phyloP scores from a whole-genome alignment of 1,140 invertebrate genomes.

The Eufriesea mexicana region DNA sequence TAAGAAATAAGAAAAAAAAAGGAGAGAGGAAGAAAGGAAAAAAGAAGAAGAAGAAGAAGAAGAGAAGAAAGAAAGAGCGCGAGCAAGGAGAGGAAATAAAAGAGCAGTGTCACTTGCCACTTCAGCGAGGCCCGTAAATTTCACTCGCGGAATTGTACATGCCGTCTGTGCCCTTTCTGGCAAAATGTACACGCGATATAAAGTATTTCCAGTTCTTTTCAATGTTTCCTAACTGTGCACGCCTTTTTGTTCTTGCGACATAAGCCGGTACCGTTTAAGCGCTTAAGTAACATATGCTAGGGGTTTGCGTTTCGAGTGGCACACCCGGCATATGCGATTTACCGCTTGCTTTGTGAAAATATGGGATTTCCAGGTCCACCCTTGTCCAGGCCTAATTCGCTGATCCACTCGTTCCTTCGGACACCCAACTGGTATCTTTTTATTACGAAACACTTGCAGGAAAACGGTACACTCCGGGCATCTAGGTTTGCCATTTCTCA shows the following conservation, averaged over 20 bases:
- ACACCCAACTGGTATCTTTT: too few species aligned
- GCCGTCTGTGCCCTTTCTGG: background rate
- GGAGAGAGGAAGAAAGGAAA: too few species aligned
- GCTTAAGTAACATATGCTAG: constrained; percentile 28
- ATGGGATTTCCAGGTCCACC: constrained; percentile 4
- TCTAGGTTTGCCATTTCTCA: too few species aligned
- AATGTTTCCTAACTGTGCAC: constrained; percentile 8
- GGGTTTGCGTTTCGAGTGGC: constrained; percentile 4
- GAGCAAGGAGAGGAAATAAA: background rate
- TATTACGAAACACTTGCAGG: too few species aligned
- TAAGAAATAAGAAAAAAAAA: too few species aligned
- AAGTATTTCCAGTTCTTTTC: constrained; percentile 35
- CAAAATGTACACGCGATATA: background rate
- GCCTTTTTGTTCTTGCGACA: constrained; percentile 13
- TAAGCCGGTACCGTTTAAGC: constrained; percentile 3
- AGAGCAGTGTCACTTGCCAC: constrained; percentile 26
- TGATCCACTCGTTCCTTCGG: too few species aligned
- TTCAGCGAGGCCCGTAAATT: background rate
- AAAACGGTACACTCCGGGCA: too few species aligned
- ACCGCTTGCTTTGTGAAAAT: background rate
- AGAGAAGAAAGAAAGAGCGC: background rate
- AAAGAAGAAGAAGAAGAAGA: background rate
- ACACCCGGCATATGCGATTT: background rate
- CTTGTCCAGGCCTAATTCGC: too few species aligned
- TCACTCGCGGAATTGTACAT: background rate